Percentiles rank a stretch among this genome's conserved stretches.
phyloP scores from a whole-genome alignment of 1,140 invertebrate genomes.

The Hormaphis cornu region DNA sequence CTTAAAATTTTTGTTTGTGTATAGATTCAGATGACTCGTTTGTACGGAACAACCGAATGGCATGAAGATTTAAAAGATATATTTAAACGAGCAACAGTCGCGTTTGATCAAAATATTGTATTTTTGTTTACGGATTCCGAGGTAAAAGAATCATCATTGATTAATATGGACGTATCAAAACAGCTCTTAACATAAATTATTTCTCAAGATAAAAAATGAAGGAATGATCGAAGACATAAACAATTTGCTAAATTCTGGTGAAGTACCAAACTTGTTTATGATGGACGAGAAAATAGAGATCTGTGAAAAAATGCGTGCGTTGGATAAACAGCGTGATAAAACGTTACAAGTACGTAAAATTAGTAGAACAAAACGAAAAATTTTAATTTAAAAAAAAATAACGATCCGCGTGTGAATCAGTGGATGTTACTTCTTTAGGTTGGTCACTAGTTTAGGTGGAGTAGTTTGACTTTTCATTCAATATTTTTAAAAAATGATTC shows the following conservation, averaged over 20 bases:
- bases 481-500: too few species aligned
- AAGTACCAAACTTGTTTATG: conserved; percentile 84
- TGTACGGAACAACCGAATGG: conserved; percentile 10
- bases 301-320: conserved; percentile 86
- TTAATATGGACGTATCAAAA: neutral
- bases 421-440: too few species aligned
- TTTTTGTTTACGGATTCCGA: conserved; percentile 15
- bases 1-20: too few species aligned
- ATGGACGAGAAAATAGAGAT: conserved; percentile 87
- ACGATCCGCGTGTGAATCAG: neutral
- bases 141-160: neutral
- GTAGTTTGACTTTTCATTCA: too few species aligned
- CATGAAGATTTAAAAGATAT: conserved; percentile 12
- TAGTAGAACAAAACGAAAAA: neutral
- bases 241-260: conserved; percentile 86
- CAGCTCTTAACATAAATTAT: neutral
- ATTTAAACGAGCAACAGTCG: neutral
- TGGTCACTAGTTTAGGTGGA: too few species aligned
- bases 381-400: neutral
- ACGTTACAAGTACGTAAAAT: conserved; percentile 53
- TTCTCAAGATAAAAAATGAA: conserved; percentile 76
- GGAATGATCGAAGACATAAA: conserved; percentile 88
- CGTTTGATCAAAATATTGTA: neutral
- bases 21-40: conserved; percentile 13
- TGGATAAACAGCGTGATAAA: conserved; percentile 83